phyloP scores from a whole-genome alignment of 2,113 vertebrate species.

The Elachura formosa region DNA sequence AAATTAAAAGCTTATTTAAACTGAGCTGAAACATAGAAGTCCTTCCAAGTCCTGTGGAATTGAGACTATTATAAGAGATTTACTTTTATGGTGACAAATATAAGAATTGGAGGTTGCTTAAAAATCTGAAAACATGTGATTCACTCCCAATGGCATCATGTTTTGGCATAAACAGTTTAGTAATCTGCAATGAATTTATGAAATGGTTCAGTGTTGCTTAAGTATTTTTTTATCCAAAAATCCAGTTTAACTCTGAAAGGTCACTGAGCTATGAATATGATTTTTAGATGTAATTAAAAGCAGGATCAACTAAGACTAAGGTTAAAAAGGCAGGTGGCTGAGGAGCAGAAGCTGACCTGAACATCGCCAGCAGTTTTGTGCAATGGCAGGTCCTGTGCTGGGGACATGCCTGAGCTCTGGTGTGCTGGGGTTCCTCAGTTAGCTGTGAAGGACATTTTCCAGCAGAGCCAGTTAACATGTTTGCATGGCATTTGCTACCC shows the following conservation, averaged over 20 bases:
- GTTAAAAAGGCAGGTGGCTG: background rate
- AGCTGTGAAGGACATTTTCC: background rate
- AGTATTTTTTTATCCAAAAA: background rate
- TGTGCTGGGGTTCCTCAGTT: background rate
- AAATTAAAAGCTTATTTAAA: background rate
- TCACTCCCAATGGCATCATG: accelerated
- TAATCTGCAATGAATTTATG: background rate
- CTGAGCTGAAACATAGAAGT: background rate
- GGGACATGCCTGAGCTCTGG: background rate
- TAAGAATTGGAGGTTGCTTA: background rate
- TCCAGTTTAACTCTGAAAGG: background rate
- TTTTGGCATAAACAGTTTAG: background rate
- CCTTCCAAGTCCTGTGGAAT: background rate
- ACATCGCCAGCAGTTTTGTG: background rate
- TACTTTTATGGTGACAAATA: background rate
- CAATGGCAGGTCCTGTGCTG: background rate
- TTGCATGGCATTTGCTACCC: background rate
- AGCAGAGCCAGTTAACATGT: background rate
- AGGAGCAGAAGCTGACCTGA: background rate
- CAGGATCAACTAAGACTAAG: background rate
- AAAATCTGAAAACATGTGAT: background rate
- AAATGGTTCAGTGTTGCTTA: background rate
- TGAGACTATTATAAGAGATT: background rate
- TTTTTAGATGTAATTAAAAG: background rate
- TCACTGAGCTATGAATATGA: background rate